Evolutionary conservation across 2,888 invertebrate genomes (phyloP).

Genomic region (Oscheius onirici): DNA sequence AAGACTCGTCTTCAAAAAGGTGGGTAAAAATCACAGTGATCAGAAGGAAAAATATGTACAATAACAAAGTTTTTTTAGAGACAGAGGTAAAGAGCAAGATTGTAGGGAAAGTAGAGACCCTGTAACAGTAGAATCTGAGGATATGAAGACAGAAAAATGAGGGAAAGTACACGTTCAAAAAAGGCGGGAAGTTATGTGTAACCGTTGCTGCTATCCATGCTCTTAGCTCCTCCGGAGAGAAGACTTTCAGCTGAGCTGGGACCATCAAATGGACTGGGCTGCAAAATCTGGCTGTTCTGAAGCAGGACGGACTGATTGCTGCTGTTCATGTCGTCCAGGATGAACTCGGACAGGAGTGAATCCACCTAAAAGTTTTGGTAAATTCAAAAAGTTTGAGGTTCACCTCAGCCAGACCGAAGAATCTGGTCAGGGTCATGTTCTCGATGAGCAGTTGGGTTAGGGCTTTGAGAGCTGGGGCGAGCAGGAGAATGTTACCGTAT

Average conservation of each 20-base stretch:
- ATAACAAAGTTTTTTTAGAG: not conserved
- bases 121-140: not conserved
- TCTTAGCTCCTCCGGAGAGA: not conserved
- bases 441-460: slow-evolving; percentile 70
- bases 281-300: not conserved
- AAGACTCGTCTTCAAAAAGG: not conserved
- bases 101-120: not conserved
- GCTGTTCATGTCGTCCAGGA: slow-evolving; percentile 66
- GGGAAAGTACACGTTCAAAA: not conserved
- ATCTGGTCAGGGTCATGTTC: slow-evolving; percentile 71
- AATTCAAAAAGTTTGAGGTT: too few relatives aligned
- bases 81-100: not conserved
- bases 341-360: slow-evolving; percentile 68
- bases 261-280: not conserved
- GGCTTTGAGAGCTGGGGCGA: slow-evolving; percentile 70
- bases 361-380: slow-evolving; percentile 59
- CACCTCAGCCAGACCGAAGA: slow-evolving; percentile 70
- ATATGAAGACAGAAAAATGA: not conserved
- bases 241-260: slow-evolving; percentile 5
- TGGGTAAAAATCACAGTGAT: not conserved
- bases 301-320: not conserved
- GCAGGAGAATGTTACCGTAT: slow-evolving; percentile 64
- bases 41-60: not conserved
- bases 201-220: not conserved
- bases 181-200: not conserved